These are phyloP conservation scores for Sialis lutaria DNA, from an alignment of 2,888 invertebrate species.

Conservation along the genomic window DNA sequence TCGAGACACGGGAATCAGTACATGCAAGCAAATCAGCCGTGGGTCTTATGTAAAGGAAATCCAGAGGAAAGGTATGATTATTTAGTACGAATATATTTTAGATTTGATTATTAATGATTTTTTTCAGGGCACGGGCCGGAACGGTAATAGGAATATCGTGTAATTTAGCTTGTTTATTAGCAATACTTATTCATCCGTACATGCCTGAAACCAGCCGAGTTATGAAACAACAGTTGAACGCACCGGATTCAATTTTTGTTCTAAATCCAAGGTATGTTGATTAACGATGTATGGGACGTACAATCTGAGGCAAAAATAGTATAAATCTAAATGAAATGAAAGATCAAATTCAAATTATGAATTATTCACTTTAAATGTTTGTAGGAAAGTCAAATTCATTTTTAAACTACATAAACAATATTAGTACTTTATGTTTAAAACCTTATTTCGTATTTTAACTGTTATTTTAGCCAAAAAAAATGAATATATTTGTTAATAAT, in stretches of 20 bases:
- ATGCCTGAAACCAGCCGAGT: conserved; percentile 66
- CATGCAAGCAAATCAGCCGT: conserved; percentile 88
- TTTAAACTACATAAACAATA: no score
- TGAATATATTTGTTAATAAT: no score
- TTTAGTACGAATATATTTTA: neutral
- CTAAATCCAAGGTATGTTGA: conserved; percentile 35
- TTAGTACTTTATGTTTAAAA: no score
- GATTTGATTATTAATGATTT: neutral
- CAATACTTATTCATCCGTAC: conserved; percentile 72
- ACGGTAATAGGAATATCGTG: conserved; percentile 73
- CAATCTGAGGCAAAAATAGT: no score
- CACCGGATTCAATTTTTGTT: conserved; percentile 28
- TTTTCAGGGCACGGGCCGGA: conserved; percentile 46
- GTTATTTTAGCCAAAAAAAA: no score
- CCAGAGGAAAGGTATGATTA: conserved; percentile 51
- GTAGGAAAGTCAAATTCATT: no score
- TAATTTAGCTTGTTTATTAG: conserved; percentile 63
- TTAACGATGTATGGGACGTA: no score
- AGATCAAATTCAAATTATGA: no score
- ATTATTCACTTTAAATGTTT: no score
- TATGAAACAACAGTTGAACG: conserved; percentile 56
- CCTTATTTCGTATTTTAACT: no score
- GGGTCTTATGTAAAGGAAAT: conserved; percentile 79
- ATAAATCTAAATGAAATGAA: no score
- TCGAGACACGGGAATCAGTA: conserved; percentile 92